These are phyloP conservation scores for Periophthalmus magnuspinnatus DNA, from an alignment of 2,797 vertebrate genomes.

Conservation along the genomic window DNA sequence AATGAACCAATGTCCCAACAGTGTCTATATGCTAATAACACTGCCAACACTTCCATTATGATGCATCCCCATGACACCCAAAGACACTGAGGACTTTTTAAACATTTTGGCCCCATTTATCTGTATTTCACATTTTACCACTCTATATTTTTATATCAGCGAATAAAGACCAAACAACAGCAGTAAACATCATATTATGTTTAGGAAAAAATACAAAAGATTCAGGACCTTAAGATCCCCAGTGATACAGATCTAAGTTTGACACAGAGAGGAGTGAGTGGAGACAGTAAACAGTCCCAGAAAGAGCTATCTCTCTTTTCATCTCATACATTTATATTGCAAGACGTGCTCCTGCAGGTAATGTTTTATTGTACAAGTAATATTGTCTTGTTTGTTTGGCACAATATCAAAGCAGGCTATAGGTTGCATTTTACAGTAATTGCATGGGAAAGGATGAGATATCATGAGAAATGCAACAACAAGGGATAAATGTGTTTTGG, in stretches of 20 bases:
- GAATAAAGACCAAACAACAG: slow-evolving; percentile 29
- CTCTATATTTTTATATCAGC: slow-evolving; percentile 14
- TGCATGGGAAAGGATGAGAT: neutral
- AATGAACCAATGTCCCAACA: too few species aligned
- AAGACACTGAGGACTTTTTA: neutral
- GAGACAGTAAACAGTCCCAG: slow-evolving; percentile 35
- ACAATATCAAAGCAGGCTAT: neutral
- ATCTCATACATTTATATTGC: slow-evolving; percentile 7
- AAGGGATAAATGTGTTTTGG: too few species aligned
- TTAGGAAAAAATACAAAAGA: slow-evolving; percentile 8
- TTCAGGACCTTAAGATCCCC: slow-evolving; percentile 19
- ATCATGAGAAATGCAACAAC: neutral
- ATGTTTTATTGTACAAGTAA: neutral
- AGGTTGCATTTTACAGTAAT: neutral
- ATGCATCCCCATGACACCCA: too few species aligned
- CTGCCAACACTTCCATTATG: neutral
- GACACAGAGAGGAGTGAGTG: slow-evolving; percentile 16
- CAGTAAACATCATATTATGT: slow-evolving; percentile 31
- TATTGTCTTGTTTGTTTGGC: too few species aligned
- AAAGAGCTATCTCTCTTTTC: slow-evolving; percentile 17
- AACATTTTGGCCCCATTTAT: neutral
- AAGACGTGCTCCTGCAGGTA: neutral
- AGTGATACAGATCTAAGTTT: slow-evolving; percentile 21
- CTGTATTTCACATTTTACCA: neutral
- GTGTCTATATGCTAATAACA: too few species aligned